Evolutionary conservation across 2,113 vertebrate species (phyloP).

Genomic region (Anas platyrhynchos): DNA sequence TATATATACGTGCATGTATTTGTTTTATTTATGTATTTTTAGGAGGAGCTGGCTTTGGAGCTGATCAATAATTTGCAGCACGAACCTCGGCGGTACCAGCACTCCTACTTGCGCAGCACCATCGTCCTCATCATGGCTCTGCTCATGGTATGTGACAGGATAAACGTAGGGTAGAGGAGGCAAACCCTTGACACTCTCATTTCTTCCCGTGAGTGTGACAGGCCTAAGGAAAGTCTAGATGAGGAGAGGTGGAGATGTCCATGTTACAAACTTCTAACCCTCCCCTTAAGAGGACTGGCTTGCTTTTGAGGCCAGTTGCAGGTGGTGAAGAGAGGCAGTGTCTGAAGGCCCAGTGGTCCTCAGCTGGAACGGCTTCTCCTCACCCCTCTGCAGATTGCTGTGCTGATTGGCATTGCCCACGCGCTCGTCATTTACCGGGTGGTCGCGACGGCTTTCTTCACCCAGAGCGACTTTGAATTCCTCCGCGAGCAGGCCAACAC

Average conservation of each 20-base stretch:
- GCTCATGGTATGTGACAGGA: constrained; percentile 79
- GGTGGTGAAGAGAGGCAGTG: no score
- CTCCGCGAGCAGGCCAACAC: constrained; percentile 77
- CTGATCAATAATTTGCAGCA: constrained; percentile 79
- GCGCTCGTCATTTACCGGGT: constrained; percentile 87
- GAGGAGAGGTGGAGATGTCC: not conserved
- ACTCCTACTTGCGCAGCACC: constrained; percentile 84
- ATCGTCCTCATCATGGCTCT: constrained; percentile 81
- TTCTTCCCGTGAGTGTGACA: accelerated
- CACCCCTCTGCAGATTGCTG: constrained; percentile 74
- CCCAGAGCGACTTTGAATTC: constrained; percentile 48
- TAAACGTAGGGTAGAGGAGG: accelerated
- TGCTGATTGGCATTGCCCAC: constrained; percentile 87
- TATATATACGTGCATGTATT: no score
- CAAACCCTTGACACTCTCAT: accelerated
- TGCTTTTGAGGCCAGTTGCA: not conserved
- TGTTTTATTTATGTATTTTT: not conserved
- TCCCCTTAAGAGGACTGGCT: accelerated
- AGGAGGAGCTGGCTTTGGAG: constrained; percentile 90
- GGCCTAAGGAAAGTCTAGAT: accelerated
- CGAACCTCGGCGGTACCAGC: constrained; percentile 58
- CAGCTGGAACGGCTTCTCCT: not conserved
- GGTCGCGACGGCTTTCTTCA: constrained; percentile 73
- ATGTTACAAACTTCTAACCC: accelerated
- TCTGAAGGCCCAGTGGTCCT: not conserved